phyloP scores from a whole-genome alignment of 1,140 invertebrate species.

The Aporrectodea caliginosa region DNA sequence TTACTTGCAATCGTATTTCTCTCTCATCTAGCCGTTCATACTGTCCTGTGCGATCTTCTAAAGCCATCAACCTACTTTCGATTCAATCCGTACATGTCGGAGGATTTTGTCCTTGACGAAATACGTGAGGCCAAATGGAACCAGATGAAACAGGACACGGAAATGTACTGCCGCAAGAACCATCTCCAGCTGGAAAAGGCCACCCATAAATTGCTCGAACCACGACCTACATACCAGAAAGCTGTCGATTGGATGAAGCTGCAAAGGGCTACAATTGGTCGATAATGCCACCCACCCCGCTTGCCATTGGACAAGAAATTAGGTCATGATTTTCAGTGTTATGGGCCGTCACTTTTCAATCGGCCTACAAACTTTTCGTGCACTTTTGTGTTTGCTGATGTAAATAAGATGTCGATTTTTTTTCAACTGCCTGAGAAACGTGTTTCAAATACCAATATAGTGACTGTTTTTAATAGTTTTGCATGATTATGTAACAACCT shows the following conservation, averaged over 20 bases:
- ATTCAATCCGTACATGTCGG: constrained; percentile 83
- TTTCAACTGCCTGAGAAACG: no score
- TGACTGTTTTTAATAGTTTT: no score
- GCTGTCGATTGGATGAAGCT: constrained; percentile 31
- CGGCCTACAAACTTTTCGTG: no score
- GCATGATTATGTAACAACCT: no score
- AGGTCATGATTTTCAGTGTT: no score
- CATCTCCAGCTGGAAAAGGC: constrained; percentile 66
- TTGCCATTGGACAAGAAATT: no score
- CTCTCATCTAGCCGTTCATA: constrained; percentile 61
- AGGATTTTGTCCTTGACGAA: constrained; percentile 78
- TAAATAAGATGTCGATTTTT: no score
- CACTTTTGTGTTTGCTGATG: no score
- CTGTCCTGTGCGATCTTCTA: constrained; percentile 74
- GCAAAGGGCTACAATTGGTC: neutral
- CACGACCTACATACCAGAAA: constrained; percentile 38
- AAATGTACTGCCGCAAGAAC: constrained; percentile 73
- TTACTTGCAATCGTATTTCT: no score
- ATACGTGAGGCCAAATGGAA: constrained; percentile 63
- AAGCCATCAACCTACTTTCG: constrained; percentile 75
- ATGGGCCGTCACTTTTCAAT: no score
- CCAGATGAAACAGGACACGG: constrained; percentile 59
- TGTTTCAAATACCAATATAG: no score
- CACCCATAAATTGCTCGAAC: constrained; percentile 56
- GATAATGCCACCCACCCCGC: neutral